Conservation (phyloP, 2,797 vertebrate genomes). For the Fratercula arctica region DNA sequence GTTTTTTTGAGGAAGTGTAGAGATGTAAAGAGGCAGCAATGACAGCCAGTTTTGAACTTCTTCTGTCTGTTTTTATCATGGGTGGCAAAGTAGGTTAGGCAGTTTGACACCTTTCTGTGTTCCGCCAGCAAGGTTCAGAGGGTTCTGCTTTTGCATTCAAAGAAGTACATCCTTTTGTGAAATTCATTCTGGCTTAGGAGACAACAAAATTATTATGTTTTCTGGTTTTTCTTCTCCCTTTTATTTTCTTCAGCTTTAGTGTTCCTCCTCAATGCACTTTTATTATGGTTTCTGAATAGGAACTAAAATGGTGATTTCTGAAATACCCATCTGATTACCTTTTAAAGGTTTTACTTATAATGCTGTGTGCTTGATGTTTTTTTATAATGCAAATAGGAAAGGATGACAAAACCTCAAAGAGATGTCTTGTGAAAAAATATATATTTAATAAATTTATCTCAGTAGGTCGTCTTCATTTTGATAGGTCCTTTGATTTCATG, state of each 20-base stretch:
- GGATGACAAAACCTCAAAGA: slow-evolving; percentile 49
- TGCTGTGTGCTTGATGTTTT: slow-evolving; percentile 1
- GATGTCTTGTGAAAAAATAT: background rate
- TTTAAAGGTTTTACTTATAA: slow-evolving; percentile 15
- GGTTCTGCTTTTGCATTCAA: background rate
- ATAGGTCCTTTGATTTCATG: slow-evolving; percentile 47
- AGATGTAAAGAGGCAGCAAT: background rate
- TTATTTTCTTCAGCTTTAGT: background rate
- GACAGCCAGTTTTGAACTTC: background rate
- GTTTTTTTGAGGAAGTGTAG: background rate
- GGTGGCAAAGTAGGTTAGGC: background rate
- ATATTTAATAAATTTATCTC: slow-evolving; percentile 47
- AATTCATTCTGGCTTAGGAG: background rate
- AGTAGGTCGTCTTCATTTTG: background rate
- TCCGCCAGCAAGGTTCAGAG: background rate
- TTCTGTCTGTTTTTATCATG: background rate
- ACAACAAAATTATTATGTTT: background rate
- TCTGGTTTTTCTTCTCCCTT: background rate
- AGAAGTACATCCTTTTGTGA: background rate
- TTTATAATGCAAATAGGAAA: slow-evolving; percentile 53
- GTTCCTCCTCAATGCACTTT: background rate
- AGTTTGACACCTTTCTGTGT: background rate
- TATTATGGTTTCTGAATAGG: background rate
- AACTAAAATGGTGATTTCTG: slow-evolving; percentile 11
- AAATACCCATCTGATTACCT: slow-evolving; percentile 31